phyloP scores from a whole-genome alignment of 1,140 invertebrate genomes.

The Galleria mellonella region DNA sequence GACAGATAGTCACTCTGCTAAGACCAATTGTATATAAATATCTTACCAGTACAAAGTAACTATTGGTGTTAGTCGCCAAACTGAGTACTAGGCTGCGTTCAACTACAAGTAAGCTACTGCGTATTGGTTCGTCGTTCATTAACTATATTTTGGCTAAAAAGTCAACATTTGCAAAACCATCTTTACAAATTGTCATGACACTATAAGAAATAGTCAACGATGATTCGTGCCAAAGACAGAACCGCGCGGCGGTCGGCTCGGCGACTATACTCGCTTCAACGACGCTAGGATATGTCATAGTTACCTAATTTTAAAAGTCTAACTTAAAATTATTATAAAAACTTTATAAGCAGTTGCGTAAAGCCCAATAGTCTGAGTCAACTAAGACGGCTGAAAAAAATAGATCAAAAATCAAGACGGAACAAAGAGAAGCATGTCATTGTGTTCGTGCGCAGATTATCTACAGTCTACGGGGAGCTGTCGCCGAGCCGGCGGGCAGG shows the following conservation, averaged over 20 bases:
- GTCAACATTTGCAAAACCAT: slow-evolving; percentile 72
- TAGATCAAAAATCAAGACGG: slow-evolving; percentile 16
- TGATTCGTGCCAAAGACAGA: slow-evolving; percentile 48
- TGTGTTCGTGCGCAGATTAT: slow-evolving; percentile 27
- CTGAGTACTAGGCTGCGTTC: slow-evolving; percentile 69
- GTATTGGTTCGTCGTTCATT: slow-evolving; percentile 72
- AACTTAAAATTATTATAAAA: slow-evolving; percentile 35
- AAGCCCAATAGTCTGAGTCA: slow-evolving; percentile 22
- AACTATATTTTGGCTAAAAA: slow-evolving; percentile 74
- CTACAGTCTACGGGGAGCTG: slow-evolving; percentile 6
- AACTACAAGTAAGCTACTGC: slow-evolving; percentile 71
- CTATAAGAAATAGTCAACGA: slow-evolving; percentile 72
- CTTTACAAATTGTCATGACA: slow-evolving; percentile 71
- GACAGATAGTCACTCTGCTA: slow-evolving; percentile 65
- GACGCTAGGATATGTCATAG: slow-evolving; percentile 53
- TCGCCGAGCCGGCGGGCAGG: slow-evolving; percentile 28
- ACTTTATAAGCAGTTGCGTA: slow-evolving; percentile 37
- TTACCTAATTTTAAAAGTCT: slow-evolving; percentile 22
- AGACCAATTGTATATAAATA: slow-evolving; percentile 71
- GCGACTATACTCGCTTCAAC: slow-evolving; percentile 24
- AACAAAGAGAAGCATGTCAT: slow-evolving; percentile 30
- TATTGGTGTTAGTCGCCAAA: slow-evolving; percentile 71
- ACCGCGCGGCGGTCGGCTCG: slow-evolving; percentile 32
- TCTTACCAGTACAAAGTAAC: slow-evolving; percentile 69
- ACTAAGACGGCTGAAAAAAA: slow-evolving; percentile 37